These are phyloP conservation scores for Manacus vitellinus DNA, from an alignment of 2,113 vertebrate genomes.

Conservation along the genomic window DNA sequence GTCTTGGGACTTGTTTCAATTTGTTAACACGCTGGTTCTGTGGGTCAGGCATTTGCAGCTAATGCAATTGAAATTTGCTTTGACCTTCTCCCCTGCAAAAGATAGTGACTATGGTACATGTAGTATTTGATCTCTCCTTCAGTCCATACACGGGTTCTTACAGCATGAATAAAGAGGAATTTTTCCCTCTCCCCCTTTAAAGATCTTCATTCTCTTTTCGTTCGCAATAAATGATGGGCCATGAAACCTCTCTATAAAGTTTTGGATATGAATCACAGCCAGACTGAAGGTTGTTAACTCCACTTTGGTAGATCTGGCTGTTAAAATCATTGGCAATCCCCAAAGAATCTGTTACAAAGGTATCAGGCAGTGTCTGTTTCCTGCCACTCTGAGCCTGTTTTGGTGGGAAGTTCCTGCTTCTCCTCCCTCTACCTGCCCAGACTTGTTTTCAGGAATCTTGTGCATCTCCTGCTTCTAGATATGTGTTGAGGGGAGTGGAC, in stretches of 20 bases:
- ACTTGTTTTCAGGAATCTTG: background rate
- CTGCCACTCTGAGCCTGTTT: background rate
- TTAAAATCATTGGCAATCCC: background rate
- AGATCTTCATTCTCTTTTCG: background rate
- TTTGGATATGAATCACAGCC: background rate
- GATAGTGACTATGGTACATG: rapidly evolving
- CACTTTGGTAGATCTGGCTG: background rate
- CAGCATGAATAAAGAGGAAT: background rate
- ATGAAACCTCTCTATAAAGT: background rate
- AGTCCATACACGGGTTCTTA: background rate
- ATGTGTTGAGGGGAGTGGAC: rapidly evolving
- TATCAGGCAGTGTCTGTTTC: background rate
- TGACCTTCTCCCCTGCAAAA: background rate
- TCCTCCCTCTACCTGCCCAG: background rate
- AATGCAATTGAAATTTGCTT: background rate
- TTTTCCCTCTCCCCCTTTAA: background rate
- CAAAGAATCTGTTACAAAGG: background rate
- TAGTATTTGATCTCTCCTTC: background rate
- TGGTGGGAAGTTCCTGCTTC: background rate
- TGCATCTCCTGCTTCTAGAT: background rate
- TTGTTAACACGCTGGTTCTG: background rate
- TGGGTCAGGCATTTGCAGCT: background rate
- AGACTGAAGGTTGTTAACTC: background rate
- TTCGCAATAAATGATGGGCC: background rate
- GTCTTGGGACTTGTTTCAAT: background rate